Conservation (phyloP, 2,888 invertebrate species). For the Leptinotarsa rubiginosa region DNA sequence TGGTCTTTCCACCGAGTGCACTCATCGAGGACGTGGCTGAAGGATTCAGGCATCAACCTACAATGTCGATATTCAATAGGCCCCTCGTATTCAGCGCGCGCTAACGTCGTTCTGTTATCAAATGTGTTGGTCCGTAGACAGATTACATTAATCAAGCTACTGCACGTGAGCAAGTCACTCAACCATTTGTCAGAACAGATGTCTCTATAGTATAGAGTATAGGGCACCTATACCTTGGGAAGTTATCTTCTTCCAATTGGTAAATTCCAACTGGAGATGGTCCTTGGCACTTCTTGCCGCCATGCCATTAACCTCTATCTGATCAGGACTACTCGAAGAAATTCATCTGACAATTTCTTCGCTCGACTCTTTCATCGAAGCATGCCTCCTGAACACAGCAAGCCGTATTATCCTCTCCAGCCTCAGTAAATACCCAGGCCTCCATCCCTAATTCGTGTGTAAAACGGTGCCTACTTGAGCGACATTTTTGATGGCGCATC, state of each 20-base stretch:
- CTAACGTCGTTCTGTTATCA: background rate
- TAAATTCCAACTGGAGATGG: background rate
- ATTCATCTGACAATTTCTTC: background rate
- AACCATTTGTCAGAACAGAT: slow-evolving; percentile 9
- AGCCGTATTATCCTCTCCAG: background rate
- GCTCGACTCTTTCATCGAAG: background rate
- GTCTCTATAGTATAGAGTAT: background rate
- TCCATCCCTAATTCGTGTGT: slow-evolving; percentile 6
- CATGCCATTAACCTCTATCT: background rate
- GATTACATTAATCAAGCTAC: slow-evolving; percentile 14
- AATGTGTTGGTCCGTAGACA: slow-evolving; percentile 19
- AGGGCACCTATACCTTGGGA: background rate
- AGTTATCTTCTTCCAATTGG: background rate
- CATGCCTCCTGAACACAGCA: background rate
- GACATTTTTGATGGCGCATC: background rate
- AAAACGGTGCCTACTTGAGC: background rate
- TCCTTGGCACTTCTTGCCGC: background rate
- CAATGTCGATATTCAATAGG: background rate
- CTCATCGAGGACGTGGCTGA: background rate
- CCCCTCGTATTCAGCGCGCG: background rate
- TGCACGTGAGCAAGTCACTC: background rate
- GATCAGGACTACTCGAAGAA: background rate
- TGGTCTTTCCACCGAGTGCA: background rate
- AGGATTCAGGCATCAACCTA: background rate
- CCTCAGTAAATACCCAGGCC: background rate